Evolutionary conservation across 2,113 vertebrate genomes (phyloP), one percentile per base, ranked within the genome.

Genomic region (Martes martes): DNA sequence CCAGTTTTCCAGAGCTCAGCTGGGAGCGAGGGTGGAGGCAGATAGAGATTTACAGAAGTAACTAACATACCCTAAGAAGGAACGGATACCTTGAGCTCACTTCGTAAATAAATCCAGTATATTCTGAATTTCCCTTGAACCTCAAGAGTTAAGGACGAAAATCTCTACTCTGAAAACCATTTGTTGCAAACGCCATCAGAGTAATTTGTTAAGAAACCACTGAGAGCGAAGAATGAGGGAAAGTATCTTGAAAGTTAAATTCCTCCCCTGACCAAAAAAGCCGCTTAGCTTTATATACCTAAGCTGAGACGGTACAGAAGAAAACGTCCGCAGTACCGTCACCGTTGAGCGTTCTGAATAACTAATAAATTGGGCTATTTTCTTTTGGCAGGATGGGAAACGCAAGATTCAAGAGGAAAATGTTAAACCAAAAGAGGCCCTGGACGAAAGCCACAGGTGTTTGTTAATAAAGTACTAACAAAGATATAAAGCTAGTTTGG

Each of bases 351-450:
- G 14, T 65, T 45, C 31, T n/a, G 63, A 94, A 52, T 89, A 94
- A 36, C 76, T 92, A 82, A 79, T 94, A 89, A 92, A 94, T 18
- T 59, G 76, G 47, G 74, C 55, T 97, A 0, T 98, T 98, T 93
- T 98, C 69, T 98, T 97, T 98, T 95, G 95, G 82, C 98, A 99
- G 99, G 98, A 98, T 31, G 98, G 94, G 67, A 98, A 98, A 89
- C 96, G 97, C 4, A 98, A 94, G 26, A 97, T 89, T 81, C 98
- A 96, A 94, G 99, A 98, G 76, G 99, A 99, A 96, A 99, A 98
- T 2, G 81, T 98, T 23, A 98, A 98, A 91, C n/a, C 96, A 18
- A 98, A 96, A 52, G 94, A 94, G 6, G 74, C 96, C 0, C 78
- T 80, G 2, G 99, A 99, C 59, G 99, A 99, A 91, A 98, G 96